Base-by-base conservation (phyloP, 2,113 vertebrate genomes). In the Promerops cafer region DNA sequence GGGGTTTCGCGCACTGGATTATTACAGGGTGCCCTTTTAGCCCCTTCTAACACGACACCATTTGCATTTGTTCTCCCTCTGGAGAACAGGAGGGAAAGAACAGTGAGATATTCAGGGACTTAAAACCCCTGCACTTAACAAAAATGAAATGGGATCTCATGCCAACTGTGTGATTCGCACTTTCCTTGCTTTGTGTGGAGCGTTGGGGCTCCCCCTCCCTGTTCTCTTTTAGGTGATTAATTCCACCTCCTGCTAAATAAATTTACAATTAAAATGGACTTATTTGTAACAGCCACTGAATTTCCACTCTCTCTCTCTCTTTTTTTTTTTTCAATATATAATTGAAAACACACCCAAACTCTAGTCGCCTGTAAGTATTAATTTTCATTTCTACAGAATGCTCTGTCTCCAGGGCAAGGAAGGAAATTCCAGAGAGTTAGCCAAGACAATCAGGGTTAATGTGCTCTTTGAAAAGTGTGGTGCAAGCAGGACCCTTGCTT, bases 381-480 rank as follows among this genome's bases (percentile, higher is more conserved):
- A 97, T 97, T 97, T 97, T 96, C 93, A 93, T 97, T 96, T 97
- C 93, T 93, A 94, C 90, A 95, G 90, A 96, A 96, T 87, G 72
- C 85, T 93, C 92, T 94, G 83, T 95, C 96, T 97, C 96, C 84
- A 10, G 92, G 89, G 95, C 95, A 96, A 97, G 97, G 96, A 97
- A 97, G 97, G 97, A 97, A 97, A 97, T 97, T 97, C 97, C 96
- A 97, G 89, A 89, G 95, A 93, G 90, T 96, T 96, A 93, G 94
- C 93, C 96, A 97, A 97, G 97, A 96, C 95, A 97, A 96, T 97
- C 95, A 96, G 92, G 84, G 94, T 96, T 96, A 87, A 97, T 91
- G 90, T 92, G 82, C 79, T 96, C 77, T 97, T 89, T 96, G 86
- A 96, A 77, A 93, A 95, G 91, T 77, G 84, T 94, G 87, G 86